A percentile compares a stretch with the other conserved stretches of the same genome.
These are phyloP conservation scores for Gadopsis bispinosus DNA, from an alignment of 2,797 vertebrate genomes.

Conservation along the genomic window DNA sequence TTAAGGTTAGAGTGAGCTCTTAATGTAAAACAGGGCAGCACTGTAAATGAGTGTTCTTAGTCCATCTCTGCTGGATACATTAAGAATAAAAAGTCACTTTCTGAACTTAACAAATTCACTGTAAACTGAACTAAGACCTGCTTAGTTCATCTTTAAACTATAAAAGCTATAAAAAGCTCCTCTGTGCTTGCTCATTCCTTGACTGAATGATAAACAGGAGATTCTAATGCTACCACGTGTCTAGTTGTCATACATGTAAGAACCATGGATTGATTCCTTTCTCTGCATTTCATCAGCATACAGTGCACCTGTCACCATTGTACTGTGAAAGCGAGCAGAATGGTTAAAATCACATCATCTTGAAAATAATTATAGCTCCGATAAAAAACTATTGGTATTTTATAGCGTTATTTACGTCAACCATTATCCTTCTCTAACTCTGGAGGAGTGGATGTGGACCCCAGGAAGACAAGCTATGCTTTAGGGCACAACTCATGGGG, in stretches of 20 bases:
- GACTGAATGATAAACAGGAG: background rate
- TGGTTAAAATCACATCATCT: no score
- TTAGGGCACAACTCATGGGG: no score
- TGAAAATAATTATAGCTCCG: no score
- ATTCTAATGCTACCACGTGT: background rate
- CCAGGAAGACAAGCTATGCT: no score
- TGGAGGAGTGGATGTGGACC: no score
- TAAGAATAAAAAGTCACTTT: background rate
- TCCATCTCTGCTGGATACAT: background rate
- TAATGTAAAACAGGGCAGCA: background rate
- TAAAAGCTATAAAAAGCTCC: background rate
- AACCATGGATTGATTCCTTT: background rate
- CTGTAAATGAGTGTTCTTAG: background rate
- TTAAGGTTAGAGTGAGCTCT: background rate
- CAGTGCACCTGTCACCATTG: slow-evolving; percentile 8
- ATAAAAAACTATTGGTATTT: no score
- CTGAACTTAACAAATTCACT: background rate
- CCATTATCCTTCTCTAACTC: no score
- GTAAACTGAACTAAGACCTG: background rate
- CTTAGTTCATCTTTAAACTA: background rate
- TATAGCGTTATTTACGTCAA: no score
- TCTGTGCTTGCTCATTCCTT: background rate
- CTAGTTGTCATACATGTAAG: background rate
- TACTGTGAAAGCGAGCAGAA: background rate
- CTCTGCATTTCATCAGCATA: background rate